Evolutionary conservation across 2,113 vertebrate species (phyloP).

Genomic region (Sturnira hondurensis): DNA sequence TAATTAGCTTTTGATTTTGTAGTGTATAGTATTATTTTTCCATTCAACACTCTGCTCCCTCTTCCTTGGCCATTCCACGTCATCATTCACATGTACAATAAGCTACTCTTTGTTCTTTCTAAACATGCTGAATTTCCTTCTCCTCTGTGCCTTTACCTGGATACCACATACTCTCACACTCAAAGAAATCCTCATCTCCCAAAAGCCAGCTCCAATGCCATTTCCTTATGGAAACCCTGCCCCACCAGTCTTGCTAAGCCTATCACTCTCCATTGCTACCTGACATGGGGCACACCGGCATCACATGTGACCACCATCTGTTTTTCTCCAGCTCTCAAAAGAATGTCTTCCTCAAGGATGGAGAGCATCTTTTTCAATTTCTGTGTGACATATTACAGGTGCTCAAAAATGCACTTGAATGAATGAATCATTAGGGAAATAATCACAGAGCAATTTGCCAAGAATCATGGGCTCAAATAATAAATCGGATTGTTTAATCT

Average conservation of each 20-base stretch:
- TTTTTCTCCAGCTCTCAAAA: not conserved
- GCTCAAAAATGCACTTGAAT: conserved; percentile 15
- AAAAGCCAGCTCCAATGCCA: not conserved
- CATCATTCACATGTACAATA: not conserved
- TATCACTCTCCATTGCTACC: not conserved
- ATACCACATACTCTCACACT: not conserved
- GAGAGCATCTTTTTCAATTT: not conserved
- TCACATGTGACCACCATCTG: not conserved
- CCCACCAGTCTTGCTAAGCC: not conserved
- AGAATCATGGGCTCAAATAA: not conserved
- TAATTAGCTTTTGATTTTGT: not conserved
- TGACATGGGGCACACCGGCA: not conserved
- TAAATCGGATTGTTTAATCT: not conserved
- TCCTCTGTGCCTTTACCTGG: not conserved
- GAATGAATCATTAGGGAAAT: not conserved
- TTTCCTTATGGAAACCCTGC: not conserved
- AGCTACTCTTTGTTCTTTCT: not conserved
- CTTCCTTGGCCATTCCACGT: not conserved
- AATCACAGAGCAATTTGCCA: conserved; percentile 2
- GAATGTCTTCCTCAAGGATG: not conserved
- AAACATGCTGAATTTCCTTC: not conserved
- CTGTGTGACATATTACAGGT: not conserved
- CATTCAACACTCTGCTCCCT: not conserved
- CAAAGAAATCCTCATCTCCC: not conserved
- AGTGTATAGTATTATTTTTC: not conserved